Evolutionary conservation across 1,140 invertebrate species (phyloP), one percentile per base, ranked within the genome.

Genomic region (Drosophila tani): DNA sequence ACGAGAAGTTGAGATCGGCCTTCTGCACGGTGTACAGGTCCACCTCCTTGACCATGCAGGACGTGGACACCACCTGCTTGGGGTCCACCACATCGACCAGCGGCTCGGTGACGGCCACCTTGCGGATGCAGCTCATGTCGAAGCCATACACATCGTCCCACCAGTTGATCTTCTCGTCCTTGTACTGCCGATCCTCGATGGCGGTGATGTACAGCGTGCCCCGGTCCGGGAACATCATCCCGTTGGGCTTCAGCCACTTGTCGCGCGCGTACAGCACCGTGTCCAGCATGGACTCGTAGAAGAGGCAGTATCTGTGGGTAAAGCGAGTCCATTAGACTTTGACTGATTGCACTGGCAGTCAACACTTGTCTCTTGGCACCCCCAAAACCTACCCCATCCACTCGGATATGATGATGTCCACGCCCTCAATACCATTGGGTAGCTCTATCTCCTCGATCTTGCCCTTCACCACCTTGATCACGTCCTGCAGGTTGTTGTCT

Each of bases 141-240:
- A 99, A 99, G 43, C 99, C 99, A 92, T 99, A 99, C 0, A 99
- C 99, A 94, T 99, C 98, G 84, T 99, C 98, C 99, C 99, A 99
- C 99, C 99, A 99, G 93, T 99, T 99, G 71, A 99, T 99, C 93
- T 99, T 99, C 87, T 99, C 99, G 93, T 99, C 99, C 93, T 99
- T 99, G 93, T 99, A 99, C 94, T 99, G 99, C 32, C 99, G 95
- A 93, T 99, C 99, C 93, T 99, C 99, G 79, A 99, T 99, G 17
- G 97, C 99, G 8, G 91, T 92, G 24, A 99, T 96, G 92, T 97
- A 99, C 8, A 99, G 92, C 2, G 97, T 98, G 71, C 97, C 98
- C 84, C 96, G 95, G 91, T 98, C 97, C 2, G 97, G 97, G 87
- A 98, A 98, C 57, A 98, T 94, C 93, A 98, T 95, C 14, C 97